These are phyloP conservation scores for Sakesphorus luctuosus DNA, from an alignment of 2,113 vertebrate genomes.

Conservation along the genomic window DNA sequence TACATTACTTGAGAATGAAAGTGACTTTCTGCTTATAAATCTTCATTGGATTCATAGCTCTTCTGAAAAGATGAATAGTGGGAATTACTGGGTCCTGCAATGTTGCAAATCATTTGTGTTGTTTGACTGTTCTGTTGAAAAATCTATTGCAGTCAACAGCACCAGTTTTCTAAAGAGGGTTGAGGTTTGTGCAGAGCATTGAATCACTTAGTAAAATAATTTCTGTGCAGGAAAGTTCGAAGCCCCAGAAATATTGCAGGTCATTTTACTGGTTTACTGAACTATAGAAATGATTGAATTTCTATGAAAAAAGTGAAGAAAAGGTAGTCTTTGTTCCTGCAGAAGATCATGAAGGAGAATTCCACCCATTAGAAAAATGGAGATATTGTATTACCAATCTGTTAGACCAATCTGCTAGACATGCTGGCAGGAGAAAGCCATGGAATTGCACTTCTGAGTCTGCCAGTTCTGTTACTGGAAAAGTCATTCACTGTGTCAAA, in stretches of 20 bases:
- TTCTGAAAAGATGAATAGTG: constrained; percentile 17
- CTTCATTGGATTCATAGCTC: constrained; percentile 41
- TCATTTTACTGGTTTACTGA: not conserved
- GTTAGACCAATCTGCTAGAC: not conserved
- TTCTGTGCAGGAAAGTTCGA: constrained; percentile 4
- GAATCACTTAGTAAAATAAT: constrained; percentile 25
- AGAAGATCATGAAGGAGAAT: not conserved
- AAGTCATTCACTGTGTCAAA: not conserved
- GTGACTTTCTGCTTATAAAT: constrained; percentile 54
- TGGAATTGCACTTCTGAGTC: not conserved
- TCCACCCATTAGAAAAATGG: not conserved
- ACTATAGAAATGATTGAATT: not conserved
- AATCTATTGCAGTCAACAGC: constrained; percentile 16
- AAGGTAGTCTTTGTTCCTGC: not conserved
- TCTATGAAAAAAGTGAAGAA: not conserved
- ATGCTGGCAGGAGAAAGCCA: not conserved
- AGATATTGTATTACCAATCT: not conserved
- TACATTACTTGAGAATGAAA: constrained; percentile 46
- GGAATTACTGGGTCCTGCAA: constrained; percentile 33
- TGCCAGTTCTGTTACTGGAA: not conserved
- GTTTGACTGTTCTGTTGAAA: constrained; percentile 53
- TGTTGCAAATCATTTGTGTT: constrained; percentile 40
- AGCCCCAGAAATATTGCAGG: constrained; percentile 10
- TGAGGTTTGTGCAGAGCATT: not conserved
- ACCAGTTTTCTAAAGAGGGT: constrained; percentile 3